These are phyloP conservation scores for Drosophila dives DNA, from an alignment of 2,888 invertebrate species.

Conservation along the genomic window DNA sequence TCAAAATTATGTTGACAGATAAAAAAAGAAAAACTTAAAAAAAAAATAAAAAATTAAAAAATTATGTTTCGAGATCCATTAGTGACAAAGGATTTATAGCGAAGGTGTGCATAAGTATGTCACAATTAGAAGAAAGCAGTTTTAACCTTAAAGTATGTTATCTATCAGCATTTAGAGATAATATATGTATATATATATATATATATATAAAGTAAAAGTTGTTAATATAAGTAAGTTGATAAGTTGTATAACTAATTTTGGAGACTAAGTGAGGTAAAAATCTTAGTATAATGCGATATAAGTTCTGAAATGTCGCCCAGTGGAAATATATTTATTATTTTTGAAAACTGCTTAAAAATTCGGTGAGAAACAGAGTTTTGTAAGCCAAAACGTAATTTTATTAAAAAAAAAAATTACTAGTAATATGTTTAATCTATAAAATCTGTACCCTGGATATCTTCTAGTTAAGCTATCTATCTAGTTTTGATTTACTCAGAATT, in stretches of 20 bases:
- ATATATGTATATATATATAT: too few relatives aligned
- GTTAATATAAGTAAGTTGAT: not conserved
- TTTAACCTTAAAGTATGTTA: not conserved
- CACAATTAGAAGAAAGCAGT: too few relatives aligned
- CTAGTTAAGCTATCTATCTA: not conserved
- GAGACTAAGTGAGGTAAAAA: not conserved
- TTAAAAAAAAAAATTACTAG: not conserved
- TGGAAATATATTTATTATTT: not conserved
- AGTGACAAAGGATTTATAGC: too few relatives aligned
- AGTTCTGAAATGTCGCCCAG: fast-evolving
- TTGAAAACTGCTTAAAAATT: not conserved
- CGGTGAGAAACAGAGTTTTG: not conserved
- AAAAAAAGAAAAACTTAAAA: not conserved
- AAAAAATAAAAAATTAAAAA: not conserved
- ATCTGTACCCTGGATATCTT: not conserved
- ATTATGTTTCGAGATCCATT: too few relatives aligned
- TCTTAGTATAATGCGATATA: too few relatives aligned
- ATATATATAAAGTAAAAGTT: not conserved
- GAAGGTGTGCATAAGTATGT: too few relatives aligned
- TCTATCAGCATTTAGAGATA: not conserved
- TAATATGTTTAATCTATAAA: not conserved
- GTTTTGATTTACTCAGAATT: not conserved
- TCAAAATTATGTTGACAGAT: not conserved
- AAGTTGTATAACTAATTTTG: not conserved
- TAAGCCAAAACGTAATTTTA: not conserved